Base-by-base conservation (phyloP, 92 coral and sea anemone genomes). In the Isaurus tuberculatus region DNA sequence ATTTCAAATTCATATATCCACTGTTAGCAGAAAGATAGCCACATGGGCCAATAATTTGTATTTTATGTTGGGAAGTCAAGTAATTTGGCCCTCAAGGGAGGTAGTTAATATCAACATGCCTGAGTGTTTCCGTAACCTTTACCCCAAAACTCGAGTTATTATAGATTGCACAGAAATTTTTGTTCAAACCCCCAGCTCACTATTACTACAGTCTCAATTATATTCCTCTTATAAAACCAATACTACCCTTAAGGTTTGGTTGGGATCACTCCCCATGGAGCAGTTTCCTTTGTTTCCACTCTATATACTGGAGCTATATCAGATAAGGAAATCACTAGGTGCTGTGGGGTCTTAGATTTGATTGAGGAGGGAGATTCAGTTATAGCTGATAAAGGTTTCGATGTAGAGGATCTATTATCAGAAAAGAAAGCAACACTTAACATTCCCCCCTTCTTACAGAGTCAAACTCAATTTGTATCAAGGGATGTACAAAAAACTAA, bases 81-180 rank as follows among this genome's bases (percentile, higher is more conserved):
- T 64, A 8, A 68, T 89, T 17, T 89, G 89, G 92, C 73, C 92
- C n/a, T 49, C 87, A 25, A 91, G 87, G 65, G 87, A 85, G 46
- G 84, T 84, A 0, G 81, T 88, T 31, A 42, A 87, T 51, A 17
- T 10, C 1, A 4, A 31, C 51, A 91, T 91, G 91, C 89, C 94
- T 10, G 80, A 90, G 19, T 33, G 68, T 10, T 90, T 87, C 60
- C 5, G 44, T 0, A 16, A 11, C 49, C 89, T 87, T 16, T 90
- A 90, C 28, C 92, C 92, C 23, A 80, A 83, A 10, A 93, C 91
- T 5, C 51, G 90, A 60, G 92, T 90, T 5, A 91, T 90, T 30
- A 33, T 90, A 31, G 92, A 90, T 66, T 92, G 97, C 75, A 90
- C 92, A 13, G 92, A 89, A 70, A 78, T 92, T 17, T 86, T 75